phyloP scores from a whole-genome alignment of 2,113 vertebrate species.

The Macrotis lagotis region DNA sequence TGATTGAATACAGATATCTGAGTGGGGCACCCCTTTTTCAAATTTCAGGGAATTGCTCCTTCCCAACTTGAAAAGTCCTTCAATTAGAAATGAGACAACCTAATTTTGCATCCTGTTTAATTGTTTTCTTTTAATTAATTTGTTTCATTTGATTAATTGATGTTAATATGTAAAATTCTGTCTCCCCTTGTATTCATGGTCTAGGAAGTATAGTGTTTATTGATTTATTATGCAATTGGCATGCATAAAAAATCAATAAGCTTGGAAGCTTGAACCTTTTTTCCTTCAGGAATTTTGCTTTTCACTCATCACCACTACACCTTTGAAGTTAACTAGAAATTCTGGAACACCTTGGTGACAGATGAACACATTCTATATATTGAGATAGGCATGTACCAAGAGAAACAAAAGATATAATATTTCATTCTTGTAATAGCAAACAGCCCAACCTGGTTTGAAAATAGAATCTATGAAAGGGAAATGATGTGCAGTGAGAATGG shows the following conservation, averaged over 20 bases:
- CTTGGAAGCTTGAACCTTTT: background rate
- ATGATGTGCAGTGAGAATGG: background rate
- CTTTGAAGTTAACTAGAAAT: background rate
- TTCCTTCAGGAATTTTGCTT: background rate
- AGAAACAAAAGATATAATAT: too few species aligned
- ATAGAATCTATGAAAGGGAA: constrained; percentile 19
- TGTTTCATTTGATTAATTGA: background rate
- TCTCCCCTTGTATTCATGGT: background rate
- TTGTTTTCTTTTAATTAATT: background rate
- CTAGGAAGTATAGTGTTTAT: background rate
- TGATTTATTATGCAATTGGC: background rate
- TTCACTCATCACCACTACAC: background rate
- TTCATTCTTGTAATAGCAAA: background rate
- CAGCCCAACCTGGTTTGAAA: background rate
- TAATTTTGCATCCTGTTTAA: background rate
- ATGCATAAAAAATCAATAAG: background rate
- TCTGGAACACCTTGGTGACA: too few species aligned
- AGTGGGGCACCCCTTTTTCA: background rate
- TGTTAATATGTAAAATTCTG: background rate
- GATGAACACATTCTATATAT: too few species aligned
- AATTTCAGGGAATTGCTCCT: background rate
- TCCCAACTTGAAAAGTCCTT: background rate
- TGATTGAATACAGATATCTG: background rate
- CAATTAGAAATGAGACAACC: background rate
- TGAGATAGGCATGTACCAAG: too few species aligned